Evolutionary conservation across 1,140 invertebrate species (phyloP).

Genomic region (Drosophila nebulosa): DNA sequence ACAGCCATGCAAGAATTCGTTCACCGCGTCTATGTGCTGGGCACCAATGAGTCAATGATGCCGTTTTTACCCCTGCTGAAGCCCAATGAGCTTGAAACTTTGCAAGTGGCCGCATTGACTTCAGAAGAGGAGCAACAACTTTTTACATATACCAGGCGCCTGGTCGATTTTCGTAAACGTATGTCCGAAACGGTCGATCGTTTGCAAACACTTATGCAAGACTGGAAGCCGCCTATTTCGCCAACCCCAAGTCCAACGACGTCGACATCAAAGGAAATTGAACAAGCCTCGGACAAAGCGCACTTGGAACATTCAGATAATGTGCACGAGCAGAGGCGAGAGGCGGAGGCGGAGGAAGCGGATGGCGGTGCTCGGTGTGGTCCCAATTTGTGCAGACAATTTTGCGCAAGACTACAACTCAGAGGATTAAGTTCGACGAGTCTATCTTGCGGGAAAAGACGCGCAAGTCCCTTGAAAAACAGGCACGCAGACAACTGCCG

Average conservation of each 20-base stretch:
- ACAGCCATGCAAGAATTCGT: conserved; percentile 72
- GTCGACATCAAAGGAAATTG: background rate
- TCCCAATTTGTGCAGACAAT: conserved; percentile 74
- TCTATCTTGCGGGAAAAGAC: conserved; percentile 60
- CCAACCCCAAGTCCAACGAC: background rate
- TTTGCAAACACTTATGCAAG: conserved; percentile 66
- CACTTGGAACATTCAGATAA: background rate
- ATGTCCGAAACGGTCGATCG: conserved; percentile 72
- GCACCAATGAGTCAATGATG: conserved; percentile 42
- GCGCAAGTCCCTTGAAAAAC: conserved; percentile 59
- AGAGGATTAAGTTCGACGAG: conserved; percentile 66
- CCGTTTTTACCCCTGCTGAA: conserved; percentile 38
- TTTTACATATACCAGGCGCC: conserved; percentile 60
- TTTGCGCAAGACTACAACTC: conserved; percentile 60
- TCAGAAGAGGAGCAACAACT: conserved; percentile 37
- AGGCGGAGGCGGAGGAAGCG: no score
- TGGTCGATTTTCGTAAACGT: conserved; percentile 68
- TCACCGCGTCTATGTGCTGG: conserved; percentile 53
- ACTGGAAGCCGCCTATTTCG: conserved; percentile 23
- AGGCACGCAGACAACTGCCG: conserved; percentile 44
- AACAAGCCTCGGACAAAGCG: background rate
- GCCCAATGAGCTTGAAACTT: conserved; percentile 23
- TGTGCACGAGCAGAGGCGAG: background rate
- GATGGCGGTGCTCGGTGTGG: conserved; percentile 57
- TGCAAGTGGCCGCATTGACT: conserved; percentile 18